phyloP scores from a whole-genome alignment of 2,113 vertebrate species.

The Callocephalon fimbriatum region DNA sequence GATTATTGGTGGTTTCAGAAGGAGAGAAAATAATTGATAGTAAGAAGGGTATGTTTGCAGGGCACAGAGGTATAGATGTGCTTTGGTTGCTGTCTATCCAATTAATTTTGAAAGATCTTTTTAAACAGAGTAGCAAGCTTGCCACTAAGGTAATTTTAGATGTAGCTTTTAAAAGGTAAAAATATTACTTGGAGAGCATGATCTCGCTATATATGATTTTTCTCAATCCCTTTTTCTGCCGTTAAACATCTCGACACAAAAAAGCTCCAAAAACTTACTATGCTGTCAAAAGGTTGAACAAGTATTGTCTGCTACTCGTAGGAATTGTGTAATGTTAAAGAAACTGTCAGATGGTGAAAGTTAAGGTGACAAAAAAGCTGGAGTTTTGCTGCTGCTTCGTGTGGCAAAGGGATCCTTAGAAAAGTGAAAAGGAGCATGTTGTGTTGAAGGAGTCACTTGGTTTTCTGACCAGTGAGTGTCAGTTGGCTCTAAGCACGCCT shows the following conservation, averaged over 20 bases:
- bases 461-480: neutral
- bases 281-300: neutral
- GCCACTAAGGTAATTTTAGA: neutral
- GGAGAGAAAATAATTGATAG: neutral
- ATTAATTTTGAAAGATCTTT: neutral
- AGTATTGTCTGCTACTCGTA: neutral
- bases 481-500: neutral
- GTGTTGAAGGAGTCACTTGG: neutral
- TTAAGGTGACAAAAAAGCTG: neutral
- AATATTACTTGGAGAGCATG: neutral
- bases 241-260: neutral
- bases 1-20: neutral
- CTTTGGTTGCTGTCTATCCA: neutral
- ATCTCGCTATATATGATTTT: neutral
- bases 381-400: neutral
- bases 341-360: neutral
- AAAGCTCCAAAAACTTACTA: neutral
- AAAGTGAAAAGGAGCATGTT: neutral
- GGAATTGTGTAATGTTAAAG: neutral
- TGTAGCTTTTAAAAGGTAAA: neutral
- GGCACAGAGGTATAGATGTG: neutral
- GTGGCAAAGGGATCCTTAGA: neutral
- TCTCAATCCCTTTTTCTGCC: neutral
- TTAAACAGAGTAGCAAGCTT: neutral
- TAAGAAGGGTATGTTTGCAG: neutral